Percentiles rank a stretch among this genome's conserved stretches.
phyloP scores from a whole-genome alignment of 2,113 vertebrate genomes.

The Lepisosteus oculatus region DNA sequence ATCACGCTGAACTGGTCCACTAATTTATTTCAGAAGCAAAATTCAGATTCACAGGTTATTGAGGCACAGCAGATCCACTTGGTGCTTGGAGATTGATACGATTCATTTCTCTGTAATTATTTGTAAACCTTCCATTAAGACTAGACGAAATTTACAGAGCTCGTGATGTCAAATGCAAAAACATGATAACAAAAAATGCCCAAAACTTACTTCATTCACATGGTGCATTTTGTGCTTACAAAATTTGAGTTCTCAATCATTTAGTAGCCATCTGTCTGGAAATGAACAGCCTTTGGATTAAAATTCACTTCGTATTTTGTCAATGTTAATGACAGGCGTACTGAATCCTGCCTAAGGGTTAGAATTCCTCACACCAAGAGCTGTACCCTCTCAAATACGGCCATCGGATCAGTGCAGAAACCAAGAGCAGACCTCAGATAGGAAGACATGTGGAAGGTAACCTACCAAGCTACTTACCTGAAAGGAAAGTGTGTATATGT shows the following conservation, averaged over 20 bases:
- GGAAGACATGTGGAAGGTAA: not conserved
- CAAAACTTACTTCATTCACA: not conserved
- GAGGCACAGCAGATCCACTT: too few species aligned
- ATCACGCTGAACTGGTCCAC: too few species aligned
- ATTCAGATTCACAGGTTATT: too few species aligned
- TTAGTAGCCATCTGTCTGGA: not conserved
- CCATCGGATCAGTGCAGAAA: not conserved
- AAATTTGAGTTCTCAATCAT: too few species aligned
- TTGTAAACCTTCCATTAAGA: too few species aligned
- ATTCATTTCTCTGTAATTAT: too few species aligned
- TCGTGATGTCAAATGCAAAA: too few species aligned
- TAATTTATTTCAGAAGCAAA: too few species aligned
- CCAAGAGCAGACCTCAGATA: not conserved
- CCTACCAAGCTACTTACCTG: not conserved
- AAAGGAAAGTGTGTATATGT: not conserved
- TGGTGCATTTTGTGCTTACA: not conserved
- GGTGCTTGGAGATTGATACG: too few species aligned
- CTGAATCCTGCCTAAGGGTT: not conserved
- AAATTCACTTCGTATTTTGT: not conserved
- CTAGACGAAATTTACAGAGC: too few species aligned
- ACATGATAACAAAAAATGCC: too few species aligned
- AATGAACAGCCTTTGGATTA: not conserved
- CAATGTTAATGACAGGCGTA: not conserved
- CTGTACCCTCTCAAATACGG: not conserved
- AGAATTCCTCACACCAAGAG: conserved; percentile 8